phyloP scores from a whole-genome alignment of 2,888 invertebrate species.

The Limnephilus auricula region DNA sequence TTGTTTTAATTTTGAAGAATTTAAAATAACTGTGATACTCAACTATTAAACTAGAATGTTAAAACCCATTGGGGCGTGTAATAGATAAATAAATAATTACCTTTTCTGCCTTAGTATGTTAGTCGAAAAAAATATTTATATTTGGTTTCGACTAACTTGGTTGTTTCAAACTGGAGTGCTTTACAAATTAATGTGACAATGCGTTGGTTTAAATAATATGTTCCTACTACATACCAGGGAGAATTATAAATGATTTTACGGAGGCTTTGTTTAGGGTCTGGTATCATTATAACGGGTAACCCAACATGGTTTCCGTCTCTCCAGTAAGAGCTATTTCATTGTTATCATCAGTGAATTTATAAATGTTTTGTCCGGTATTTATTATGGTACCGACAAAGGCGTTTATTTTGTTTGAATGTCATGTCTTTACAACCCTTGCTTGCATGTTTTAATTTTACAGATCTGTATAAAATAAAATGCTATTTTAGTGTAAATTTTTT shows the following conservation, averaged over 20 bases:
- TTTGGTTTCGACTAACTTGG: background rate
- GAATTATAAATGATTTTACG: background rate
- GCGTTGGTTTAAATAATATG: background rate
- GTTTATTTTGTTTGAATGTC: background rate
- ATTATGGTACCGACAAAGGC: background rate
- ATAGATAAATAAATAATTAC: too few relatives aligned
- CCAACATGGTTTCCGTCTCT: background rate
- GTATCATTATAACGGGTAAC: background rate
- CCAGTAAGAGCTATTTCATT: background rate
- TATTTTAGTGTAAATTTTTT: background rate
- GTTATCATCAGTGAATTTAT: background rate
- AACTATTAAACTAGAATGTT: too few relatives aligned
- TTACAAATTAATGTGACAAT: background rate
- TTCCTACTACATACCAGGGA: background rate
- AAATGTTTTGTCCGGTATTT: background rate
- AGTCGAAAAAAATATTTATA: background rate
- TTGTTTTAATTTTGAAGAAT: too few relatives aligned
- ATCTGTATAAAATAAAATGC: background rate
- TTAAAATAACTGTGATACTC: too few relatives aligned
- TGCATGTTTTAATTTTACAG: background rate
- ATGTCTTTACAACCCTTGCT: background rate
- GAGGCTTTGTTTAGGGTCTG: background rate
- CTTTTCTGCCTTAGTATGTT: background rate
- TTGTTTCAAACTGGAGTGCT: background rate
- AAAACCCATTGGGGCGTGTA: too few relatives aligned